Base-by-base conservation (phyloP, 2,888 invertebrate genomes). In the Yponomeuta malinellus region DNA sequence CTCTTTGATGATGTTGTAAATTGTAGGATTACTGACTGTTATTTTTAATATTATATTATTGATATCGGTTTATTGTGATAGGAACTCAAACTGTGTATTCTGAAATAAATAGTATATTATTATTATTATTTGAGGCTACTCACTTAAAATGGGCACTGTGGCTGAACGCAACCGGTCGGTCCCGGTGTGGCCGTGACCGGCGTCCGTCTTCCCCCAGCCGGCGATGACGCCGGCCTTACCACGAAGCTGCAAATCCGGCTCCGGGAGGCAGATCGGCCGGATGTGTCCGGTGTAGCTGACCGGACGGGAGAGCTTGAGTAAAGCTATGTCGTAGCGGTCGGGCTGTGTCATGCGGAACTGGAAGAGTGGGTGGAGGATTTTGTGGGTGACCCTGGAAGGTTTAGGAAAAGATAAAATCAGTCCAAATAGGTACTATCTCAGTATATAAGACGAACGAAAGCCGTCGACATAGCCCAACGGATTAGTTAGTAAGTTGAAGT, bases 151-250 rank as follows among this genome's bases (percentile, higher is more conserved):
- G 70, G 97, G 97, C 66, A 97, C 97, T 52, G 94, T 94, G 0
- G 96, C 97, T 73, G 96, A 96, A 78, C 96, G 94, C 73, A 97
- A 88, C 74, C 96, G 90, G 79, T 97, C 96, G 0, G 97, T 97
- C 9, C 97, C 97, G 15, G 96, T 95, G 74, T 96, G 95, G 0
- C 95, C 94, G 72, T 93, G 93, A 66, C 94, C 94, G 0, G 95
- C 93, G 74, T 96, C 95, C 0, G 96, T 96, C 84, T 97, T 97
- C 1, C 97, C 97, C 97, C 97, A 97, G 0, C 97, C 97, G 0
- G 97, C 96, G 0, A 97, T 96, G 0, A 92, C 88, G 0, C 90
- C 92, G 0, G 86, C 80, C 71, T 86, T 83, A 0, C 92, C 92
- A 0, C 88, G 70, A 1, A 91, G 71, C 48, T 88, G 85, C 76